Conservation (phyloP, 2,113 vertebrate species). For the Tursiops truncatus region DNA sequence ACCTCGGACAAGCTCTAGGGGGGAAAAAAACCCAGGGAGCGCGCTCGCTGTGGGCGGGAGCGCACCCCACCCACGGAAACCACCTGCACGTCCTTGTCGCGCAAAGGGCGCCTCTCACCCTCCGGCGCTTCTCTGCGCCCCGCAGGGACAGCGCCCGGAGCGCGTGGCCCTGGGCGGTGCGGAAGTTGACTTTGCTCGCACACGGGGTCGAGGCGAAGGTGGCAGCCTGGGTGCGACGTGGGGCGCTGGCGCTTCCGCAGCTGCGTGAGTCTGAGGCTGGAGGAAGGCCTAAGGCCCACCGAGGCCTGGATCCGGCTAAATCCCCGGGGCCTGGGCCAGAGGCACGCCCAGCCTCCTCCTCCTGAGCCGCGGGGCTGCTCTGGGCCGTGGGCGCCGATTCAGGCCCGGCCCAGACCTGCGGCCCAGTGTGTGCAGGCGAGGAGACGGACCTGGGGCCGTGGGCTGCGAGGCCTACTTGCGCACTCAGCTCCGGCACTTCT, state of each 20-base stretch:
- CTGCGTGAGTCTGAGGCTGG: background rate
- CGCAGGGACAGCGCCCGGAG: rapidly evolving
- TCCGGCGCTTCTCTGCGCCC: rapidly evolving
- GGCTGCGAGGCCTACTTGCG: background rate
- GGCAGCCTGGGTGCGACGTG: background rate
- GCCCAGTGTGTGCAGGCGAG: background rate
- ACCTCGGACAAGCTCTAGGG: no score
- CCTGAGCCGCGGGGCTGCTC: background rate
- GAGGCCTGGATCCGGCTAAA: background rate
- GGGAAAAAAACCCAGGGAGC: background rate
- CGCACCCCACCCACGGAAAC: background rate
- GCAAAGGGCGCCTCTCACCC: rapidly evolving
- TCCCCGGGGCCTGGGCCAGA: background rate
- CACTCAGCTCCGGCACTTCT: background rate
- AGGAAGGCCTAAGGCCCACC: background rate
- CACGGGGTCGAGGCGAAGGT: no score
- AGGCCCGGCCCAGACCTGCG: background rate
- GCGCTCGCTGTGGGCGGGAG: rapidly evolving
- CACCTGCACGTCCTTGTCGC: rapidly evolving
- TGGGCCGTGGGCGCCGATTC: background rate
- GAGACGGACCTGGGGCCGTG: rapidly evolving
- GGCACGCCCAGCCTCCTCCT: background rate
- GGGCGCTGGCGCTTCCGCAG: background rate
- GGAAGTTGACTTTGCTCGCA: background rate
- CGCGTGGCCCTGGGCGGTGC: rapidly evolving